These are phyloP conservation scores for Mimachlamys varia DNA, from an alignment of 2,888 invertebrate species.

Conservation along the genomic window DNA sequence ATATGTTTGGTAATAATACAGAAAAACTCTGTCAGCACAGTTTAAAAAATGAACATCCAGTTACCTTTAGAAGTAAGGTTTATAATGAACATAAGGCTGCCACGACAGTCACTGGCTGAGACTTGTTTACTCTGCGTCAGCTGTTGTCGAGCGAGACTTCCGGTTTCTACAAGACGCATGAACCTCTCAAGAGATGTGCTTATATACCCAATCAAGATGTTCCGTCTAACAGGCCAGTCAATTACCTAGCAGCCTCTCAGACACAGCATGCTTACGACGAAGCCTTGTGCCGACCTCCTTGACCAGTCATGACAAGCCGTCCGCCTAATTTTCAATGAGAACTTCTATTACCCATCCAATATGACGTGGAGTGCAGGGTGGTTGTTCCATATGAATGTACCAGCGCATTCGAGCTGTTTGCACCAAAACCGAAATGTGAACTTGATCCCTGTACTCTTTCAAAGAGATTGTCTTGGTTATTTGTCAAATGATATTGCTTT, in stretches of 20 bases:
- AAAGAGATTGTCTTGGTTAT: slow-evolving; percentile 8
- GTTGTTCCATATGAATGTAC: background rate
- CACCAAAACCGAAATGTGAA: slow-evolving; percentile 1
- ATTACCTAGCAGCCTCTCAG: slow-evolving; percentile 5
- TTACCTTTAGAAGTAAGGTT: too few species aligned
- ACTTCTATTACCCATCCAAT: background rate
- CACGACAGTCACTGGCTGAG: background rate
- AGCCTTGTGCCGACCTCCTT: background rate
- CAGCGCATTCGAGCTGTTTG: background rate
- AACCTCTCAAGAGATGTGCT: background rate
- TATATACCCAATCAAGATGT: background rate
- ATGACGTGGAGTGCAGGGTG: background rate
- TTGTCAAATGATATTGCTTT: slow-evolving; percentile 25
- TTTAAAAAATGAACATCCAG: too few species aligned
- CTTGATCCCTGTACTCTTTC: background rate
- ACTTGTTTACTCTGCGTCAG: background rate
- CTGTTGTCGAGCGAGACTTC: background rate
- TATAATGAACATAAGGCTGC: too few species aligned
- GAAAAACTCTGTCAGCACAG: too few species aligned
- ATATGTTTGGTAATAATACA: too few species aligned
- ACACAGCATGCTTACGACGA: background rate
- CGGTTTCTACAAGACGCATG: background rate
- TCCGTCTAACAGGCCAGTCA: background rate
- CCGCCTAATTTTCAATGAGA: slow-evolving; percentile 7
- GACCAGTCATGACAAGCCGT: slow-evolving; percentile 6